Percentiles rank a stretch among this genome's conserved stretches.
Conservation (phyloP, 2,888 invertebrate species). For the Cheilosia soror region DNA sequence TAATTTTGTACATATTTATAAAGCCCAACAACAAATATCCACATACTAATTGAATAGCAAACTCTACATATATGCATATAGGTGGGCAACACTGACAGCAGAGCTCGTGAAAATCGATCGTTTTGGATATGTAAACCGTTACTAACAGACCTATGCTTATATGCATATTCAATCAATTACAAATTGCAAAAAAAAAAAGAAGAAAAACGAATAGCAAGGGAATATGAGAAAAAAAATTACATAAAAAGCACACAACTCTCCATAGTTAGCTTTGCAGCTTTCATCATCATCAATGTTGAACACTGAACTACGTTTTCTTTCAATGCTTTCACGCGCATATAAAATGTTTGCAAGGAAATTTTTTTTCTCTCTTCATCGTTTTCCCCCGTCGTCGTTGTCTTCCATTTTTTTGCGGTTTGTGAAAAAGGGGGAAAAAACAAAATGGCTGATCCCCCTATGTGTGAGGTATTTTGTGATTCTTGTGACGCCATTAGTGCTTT, state of each 20-base stretch:
- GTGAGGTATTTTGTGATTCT: constrained; percentile 50
- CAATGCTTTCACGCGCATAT: constrained; percentile 45
- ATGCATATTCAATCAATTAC: constrained; percentile 16
- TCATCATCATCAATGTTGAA: constrained; percentile 28
- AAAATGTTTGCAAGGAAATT: constrained; percentile 47
- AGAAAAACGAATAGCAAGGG: constrained; percentile 3
- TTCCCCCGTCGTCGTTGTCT: constrained; percentile 28
- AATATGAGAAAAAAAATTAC: constrained; percentile 41
- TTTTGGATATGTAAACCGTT: not conserved
- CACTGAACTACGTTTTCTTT: constrained; percentile 27
- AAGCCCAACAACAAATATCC: not conserved
- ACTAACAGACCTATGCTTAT: not conserved
- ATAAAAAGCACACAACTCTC: constrained; percentile 45
- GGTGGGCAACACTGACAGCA: too few species aligned
- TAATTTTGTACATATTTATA: not conserved
- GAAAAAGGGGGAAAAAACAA: constrained; percentile 68
- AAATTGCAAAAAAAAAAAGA: constrained; percentile 1
- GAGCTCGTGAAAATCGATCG: constrained; percentile 17
- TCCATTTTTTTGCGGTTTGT: constrained; percentile 25
- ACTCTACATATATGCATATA: too few species aligned
- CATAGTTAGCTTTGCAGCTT: constrained; percentile 34
- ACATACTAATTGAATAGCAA: not conserved
- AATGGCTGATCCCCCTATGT: constrained; percentile 69
- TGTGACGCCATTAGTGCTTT: constrained; percentile 73
- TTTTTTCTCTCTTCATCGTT: constrained; percentile 34